A percentile compares a stretch with the other conserved stretches of the same genome.
These are phyloP conservation scores for Babyrousa celebensis DNA, from an alignment of 2,797 vertebrate species.

Conservation along the genomic window DNA sequence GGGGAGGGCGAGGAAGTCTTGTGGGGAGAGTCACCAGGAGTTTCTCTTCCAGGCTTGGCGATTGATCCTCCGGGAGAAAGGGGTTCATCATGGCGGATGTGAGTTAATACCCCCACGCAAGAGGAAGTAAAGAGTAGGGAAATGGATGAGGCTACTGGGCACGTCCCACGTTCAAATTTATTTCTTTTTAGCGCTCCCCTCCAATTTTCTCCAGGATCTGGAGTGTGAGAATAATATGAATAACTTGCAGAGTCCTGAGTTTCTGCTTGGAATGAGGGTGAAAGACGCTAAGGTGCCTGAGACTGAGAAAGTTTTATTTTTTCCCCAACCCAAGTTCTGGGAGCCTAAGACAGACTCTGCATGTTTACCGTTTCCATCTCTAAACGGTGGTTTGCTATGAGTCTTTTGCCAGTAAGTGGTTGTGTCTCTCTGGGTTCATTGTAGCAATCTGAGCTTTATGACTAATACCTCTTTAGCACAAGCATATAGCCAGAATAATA, in stretches of 20 bases:
- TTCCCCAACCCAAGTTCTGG: neutral
- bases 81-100: conserved; percentile 84
- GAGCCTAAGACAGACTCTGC: neutral
- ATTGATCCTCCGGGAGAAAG: conserved; percentile 66
- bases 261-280: neutral
- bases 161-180: neutral
- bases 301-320: neutral
- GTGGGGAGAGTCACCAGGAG: conserved; percentile 45
- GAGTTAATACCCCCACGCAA: conserved; percentile 43
- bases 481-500: neutral
- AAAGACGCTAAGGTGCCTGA: neutral
- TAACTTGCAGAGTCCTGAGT: neutral
- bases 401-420: neutral
- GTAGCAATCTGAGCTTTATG: conserved; percentile 6
- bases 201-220: neutral
- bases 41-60: conserved; percentile 83
- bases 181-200: neutral
- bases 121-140: neutral
- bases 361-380: neutral
- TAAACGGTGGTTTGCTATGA: neutral
- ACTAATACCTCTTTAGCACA: neutral
- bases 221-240: neutral
- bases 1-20: neutral
- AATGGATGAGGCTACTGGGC: neutral
- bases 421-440: neutral